Evolutionary conservation across 1,140 invertebrate genomes (phyloP).

Genomic region (Drosophila neocordata): DNA sequence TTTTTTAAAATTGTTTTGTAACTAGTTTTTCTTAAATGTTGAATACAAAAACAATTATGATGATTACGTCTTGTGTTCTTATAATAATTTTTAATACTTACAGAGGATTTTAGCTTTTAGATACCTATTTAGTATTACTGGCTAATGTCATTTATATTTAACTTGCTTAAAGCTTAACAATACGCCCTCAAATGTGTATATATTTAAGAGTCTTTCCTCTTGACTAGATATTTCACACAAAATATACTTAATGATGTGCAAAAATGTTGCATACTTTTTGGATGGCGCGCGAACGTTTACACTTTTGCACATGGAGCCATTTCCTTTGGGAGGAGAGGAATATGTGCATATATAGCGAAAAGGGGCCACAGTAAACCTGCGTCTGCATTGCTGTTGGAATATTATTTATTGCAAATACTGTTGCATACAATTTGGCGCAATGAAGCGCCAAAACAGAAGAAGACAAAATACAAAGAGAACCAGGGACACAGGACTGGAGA

Average conservation of each 20-base stretch:
- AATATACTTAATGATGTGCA: conserved; percentile 55
- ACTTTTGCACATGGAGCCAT: conserved; percentile 37
- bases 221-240: conserved; percentile 14
- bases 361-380: conserved; percentile 39
- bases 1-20: no score
- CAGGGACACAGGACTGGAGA: neutral
- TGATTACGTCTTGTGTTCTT: no score
- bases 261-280: conserved; percentile 55
- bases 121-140: no score
- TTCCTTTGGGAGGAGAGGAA: neutral
- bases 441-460: conserved; percentile 30
- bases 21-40: no score
- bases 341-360: neutral
- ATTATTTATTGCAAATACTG: conserved; percentile 63
- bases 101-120: no score
- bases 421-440: conserved; percentile 61
- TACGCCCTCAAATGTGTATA: neutral
- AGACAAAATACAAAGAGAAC: neutral
- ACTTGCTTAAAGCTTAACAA: neutral
- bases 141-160: conserved; percentile 11
- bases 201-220: conserved; percentile 18
- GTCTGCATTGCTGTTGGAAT: conserved; percentile 58
- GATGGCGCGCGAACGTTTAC: conserved; percentile 36
- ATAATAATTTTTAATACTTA: no score
- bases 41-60: no score